phyloP scores from a whole-genome alignment of 2,888 invertebrate genomes.

The Ectropis crepuscularia region DNA sequence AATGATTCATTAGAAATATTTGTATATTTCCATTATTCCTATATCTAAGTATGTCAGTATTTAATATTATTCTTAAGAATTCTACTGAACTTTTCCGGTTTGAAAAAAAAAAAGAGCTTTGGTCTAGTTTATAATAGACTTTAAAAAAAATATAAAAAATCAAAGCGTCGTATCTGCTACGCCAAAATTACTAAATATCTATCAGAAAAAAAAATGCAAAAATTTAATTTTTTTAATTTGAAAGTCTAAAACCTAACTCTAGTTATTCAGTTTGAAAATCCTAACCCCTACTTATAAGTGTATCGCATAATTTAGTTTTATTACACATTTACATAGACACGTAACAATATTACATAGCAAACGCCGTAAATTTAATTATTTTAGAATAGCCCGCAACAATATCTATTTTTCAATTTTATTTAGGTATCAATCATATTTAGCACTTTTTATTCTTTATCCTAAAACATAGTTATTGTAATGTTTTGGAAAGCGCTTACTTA shows the following conservation, averaged over 20 bases:
- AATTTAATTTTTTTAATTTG: not conserved
- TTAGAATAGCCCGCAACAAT: not conserved
- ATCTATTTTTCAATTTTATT: not conserved
- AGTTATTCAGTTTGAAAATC: slow-evolving; percentile 46
- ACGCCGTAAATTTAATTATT: not conserved
- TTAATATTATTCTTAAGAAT: not conserved
- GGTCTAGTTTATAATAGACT: slow-evolving; percentile 61
- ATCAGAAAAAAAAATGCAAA: slow-evolving; percentile 3
- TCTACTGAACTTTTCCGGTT: not conserved
- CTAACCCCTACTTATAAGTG: slow-evolving; percentile 1
- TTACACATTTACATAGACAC: slow-evolving; percentile 20
- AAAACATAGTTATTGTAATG: slow-evolving; percentile 22
- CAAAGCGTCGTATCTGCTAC: slow-evolving; percentile 32
- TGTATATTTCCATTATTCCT: not conserved
- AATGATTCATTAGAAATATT: not conserved
- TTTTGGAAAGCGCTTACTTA: slow-evolving; percentile 18
- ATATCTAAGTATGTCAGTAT: not conserved
- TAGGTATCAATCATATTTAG: not conserved
- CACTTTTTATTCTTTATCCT: slow-evolving; percentile 9
- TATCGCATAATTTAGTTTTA: slow-evolving; percentile 24
- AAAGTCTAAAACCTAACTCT: slow-evolving; percentile 15
- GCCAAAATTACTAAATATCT: slow-evolving; percentile 6
- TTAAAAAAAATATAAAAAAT: slow-evolving; percentile 53
- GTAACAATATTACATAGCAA: not conserved
- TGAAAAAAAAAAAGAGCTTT: slow-evolving; percentile 66